phyloP scores from a whole-genome alignment of 2,113 vertebrate genomes.

The Thunnus maccoyii region DNA sequence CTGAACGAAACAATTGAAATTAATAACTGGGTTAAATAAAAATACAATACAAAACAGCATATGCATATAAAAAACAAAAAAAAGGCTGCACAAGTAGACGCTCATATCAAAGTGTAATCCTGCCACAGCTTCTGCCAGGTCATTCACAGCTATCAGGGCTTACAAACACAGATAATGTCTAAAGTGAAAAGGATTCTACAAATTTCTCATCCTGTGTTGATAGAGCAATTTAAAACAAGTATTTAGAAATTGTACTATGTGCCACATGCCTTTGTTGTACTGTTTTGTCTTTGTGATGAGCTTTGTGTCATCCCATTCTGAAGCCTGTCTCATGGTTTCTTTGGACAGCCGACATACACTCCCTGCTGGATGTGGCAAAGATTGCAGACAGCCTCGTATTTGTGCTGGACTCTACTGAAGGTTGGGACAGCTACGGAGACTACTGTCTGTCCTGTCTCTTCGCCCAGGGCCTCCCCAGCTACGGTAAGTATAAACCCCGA shows the following conservation, averaged over 20 bases:
- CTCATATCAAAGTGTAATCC: too few species aligned
- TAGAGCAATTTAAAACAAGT: neutral
- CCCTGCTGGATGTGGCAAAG: conserved; percentile 93
- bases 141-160: too few species aligned
- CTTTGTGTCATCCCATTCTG: conserved; percentile 1
- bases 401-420: conserved; percentile 89
- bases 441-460: conserved; percentile 95
- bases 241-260: neutral
- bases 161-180: too few species aligned
- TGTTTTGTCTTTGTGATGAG: neutral
- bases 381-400: conserved; percentile 95
- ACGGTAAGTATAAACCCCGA: conserved; percentile 83
- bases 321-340: conserved; percentile 37
- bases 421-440: conserved; percentile 94
- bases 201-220: too few species aligned
- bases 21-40: too few species aligned
- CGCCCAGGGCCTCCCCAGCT: conserved; percentile 94
- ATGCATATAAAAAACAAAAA: too few species aligned
- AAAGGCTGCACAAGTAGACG: too few species aligned
- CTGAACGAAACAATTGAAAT: neutral
- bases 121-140: too few species aligned
- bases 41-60: too few species aligned
- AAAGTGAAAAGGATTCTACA: too few species aligned
- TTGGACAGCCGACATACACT: conserved; percentile 88
- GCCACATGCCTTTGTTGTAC: neutral